A percentile compares a stretch with the other conserved stretches of the same genome.
Evolutionary conservation across 2,113 vertebrate genomes (phyloP).

Genomic region (Oenanthe oenanthe): DNA sequence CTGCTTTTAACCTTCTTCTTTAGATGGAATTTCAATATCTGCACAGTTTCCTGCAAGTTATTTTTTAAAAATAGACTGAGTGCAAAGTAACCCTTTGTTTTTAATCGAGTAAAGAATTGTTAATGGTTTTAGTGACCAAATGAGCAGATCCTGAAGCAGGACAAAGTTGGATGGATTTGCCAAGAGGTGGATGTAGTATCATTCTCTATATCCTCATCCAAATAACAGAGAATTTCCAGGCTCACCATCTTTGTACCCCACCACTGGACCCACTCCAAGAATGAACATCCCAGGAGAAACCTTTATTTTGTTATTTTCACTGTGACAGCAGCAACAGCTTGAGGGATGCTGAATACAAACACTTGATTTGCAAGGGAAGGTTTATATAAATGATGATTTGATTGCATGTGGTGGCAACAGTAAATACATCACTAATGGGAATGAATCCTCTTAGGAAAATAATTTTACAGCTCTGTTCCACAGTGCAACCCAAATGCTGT

Average conservation of each 20-base stretch:
- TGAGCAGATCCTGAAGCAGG: background rate
- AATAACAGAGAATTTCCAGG: background rate
- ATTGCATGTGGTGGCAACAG: background rate
- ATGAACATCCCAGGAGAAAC: background rate
- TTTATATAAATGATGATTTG: background rate
- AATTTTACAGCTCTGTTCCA: background rate
- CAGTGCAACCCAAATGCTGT: background rate
- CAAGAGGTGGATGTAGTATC: background rate
- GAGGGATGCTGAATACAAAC: background rate
- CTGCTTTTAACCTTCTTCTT: background rate
- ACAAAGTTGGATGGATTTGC: background rate
- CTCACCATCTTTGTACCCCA: background rate
- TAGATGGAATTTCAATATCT: background rate
- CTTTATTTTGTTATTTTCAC: background rate
- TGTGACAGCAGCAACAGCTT: background rate
- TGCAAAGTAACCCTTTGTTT: background rate
- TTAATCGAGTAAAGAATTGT: accelerated
- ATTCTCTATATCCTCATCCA: background rate
- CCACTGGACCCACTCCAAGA: background rate
- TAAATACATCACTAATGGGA: background rate
- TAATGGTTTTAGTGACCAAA: background rate
- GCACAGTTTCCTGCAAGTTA: background rate
- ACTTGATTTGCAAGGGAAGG: background rate
- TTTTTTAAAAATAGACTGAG: background rate
- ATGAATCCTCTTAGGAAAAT: background rate